phyloP scores from a whole-genome alignment of 2,113 vertebrate species.

The Bos taurus region DNA sequence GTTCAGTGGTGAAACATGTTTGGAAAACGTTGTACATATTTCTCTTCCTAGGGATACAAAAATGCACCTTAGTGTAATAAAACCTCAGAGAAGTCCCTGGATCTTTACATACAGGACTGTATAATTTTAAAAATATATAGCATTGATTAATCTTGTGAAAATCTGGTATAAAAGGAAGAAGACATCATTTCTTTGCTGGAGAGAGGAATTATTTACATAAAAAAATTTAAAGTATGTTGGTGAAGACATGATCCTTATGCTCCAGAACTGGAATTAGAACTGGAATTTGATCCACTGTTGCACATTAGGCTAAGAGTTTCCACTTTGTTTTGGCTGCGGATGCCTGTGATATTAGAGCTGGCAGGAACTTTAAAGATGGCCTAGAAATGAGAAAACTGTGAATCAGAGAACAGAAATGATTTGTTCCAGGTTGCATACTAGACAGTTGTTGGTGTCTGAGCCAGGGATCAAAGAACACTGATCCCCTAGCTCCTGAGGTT shows the following conservation, averaged over 20 bases:
- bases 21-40: background rate
- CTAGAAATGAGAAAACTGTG: constrained; percentile 9
- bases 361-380: background rate
- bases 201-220: background rate
- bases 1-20: background rate
- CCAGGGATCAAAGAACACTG: background rate
- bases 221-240: background rate
- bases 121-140: background rate
- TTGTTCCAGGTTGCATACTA: background rate
- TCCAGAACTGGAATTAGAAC: background rate
- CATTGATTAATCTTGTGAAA: background rate
- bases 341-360: background rate
- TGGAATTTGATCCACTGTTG: background rate
- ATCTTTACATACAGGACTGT: background rate
- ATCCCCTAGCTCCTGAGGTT: background rate
- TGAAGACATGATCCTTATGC: background rate
- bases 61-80: background rate
- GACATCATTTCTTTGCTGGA: background rate
- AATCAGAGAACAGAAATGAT: constrained; percentile 12
- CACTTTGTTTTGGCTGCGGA: background rate
- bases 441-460: background rate
- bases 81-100: background rate
- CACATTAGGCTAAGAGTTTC: background rate
- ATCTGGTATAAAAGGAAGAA: background rate
- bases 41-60: background rate